Evolutionary conservation across 2,888 invertebrate genomes (phyloP).

Genomic region (Plebejus anna): DNA sequence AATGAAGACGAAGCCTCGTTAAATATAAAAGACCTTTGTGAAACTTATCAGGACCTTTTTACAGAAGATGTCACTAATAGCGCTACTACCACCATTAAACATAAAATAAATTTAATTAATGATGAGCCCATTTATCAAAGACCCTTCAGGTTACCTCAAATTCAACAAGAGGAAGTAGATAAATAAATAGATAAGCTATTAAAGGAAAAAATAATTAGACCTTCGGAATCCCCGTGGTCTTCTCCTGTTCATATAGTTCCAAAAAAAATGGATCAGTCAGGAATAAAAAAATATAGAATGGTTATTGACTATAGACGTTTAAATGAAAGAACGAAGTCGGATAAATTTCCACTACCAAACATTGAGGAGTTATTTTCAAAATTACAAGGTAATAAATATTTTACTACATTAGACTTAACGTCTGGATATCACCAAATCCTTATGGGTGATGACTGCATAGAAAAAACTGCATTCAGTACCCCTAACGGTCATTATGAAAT

Average conservation of each 20-base stretch:
- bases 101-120: no score
- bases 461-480: constrained; percentile 32
- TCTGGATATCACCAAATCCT: constrained; percentile 36
- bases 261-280: no score
- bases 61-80: constrained; percentile 34
- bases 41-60: constrained; percentile 33
- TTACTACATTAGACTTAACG: constrained; percentile 33
- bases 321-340: no score
- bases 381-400: constrained; percentile 33
- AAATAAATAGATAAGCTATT: no score
- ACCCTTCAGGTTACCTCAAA: constrained; percentile 27
- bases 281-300: no score
- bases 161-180: constrained; percentile 8
- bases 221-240: no score
- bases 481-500: constrained; percentile 32
- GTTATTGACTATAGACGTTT: no score
- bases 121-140: no score
- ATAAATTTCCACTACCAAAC: constrained; percentile 32
- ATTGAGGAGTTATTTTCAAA: constrained; percentile 33
- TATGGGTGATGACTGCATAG: constrained; percentile 33
- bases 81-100: not conserved
- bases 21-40: constrained; percentile 32
- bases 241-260: no score
- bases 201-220: no score
- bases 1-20: constrained; percentile 14